Base-by-base conservation (phyloP, 2,888 invertebrate species). In the Dendrolimus houi region DNA sequence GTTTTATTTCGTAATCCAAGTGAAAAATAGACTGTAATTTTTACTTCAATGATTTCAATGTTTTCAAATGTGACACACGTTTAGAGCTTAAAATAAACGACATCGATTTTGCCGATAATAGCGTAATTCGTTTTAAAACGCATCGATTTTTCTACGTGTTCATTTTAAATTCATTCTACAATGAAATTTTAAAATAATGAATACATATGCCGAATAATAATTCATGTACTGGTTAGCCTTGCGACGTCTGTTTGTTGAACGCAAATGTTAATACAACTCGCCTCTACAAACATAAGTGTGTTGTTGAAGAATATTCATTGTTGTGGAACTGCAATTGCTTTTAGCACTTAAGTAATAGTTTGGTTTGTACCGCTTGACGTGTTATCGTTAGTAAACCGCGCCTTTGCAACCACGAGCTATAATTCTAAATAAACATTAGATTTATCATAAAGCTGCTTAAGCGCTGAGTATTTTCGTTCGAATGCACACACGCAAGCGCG, bases 311-410 rank as follows among this genome's bases (percentile, higher is more conserved):
- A 47, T 12, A 47, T 47, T 12, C 47, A 47, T 47, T 47, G 47
- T 29, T 6, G 29, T 47, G 47, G 47, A 47, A 47, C 60, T 70
- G 71, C 67, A 72, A 74, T 71, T 68, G 76, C 77, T 84, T 80
- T 83, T 78, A 82, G 75, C 78, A 68, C 74, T 81, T 77, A 63
- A 66, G 74, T 72, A 75, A 77, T 71, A 65, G 59, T 58, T 60
- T 69, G 58, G 55, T 29, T 52, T 63, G 58, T 59, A 69, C 64
- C 63, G 60, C 62, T 64, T 65, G 60, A 57, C 58, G 59, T 66
- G 62, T 67, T 69, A 69, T 65, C 63, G 63, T 68, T 60, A 65
- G 62, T 66, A 58, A 63, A 63, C 63, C 58, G 66, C 67, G 63
- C 70, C 69, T 66, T 65, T 58, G 62, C 61, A 57, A 58, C 60